phyloP scores from a whole-genome alignment of 2,888 invertebrate genomes.

The Dysmachus trigonus region DNA sequence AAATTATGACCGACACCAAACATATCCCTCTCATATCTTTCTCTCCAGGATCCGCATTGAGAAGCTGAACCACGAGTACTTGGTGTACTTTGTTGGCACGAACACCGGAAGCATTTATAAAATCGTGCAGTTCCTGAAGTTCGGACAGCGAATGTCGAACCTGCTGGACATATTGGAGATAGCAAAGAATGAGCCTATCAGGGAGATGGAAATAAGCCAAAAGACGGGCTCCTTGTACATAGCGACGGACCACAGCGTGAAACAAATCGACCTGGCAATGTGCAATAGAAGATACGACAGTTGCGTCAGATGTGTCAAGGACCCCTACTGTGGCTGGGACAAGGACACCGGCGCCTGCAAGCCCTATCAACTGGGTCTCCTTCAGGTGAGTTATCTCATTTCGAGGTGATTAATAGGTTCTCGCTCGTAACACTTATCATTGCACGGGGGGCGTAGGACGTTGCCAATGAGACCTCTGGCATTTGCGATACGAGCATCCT shows the following conservation, averaged over 20 bases:
- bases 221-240: constrained; percentile 89
- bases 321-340: constrained; percentile 98
- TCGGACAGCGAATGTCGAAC: constrained; percentile 84
- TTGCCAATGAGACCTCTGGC: constrained; percentile 88
- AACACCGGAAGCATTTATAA: constrained; percentile 89
- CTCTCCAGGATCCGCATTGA: constrained; percentile 63
- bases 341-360: constrained; percentile 86
- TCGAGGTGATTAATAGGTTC: constrained; percentile 38
- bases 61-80: constrained; percentile 73
- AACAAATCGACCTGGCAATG: constrained; percentile 89
- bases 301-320: constrained; percentile 90
- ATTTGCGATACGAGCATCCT: constrained; percentile 90
- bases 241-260: constrained; percentile 85
- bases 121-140: constrained; percentile 88
- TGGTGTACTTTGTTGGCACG: constrained; percentile 91
- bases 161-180: constrained; percentile 91
- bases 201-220: constrained; percentile 86
- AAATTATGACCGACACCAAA: not conserved
- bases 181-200: constrained; percentile 87
- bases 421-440: constrained; percentile 39
- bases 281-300: constrained; percentile 91
- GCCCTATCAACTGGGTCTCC: constrained; percentile 84
- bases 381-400: constrained; percentile 56
- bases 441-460: constrained; percentile 79
- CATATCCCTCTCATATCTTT: not conserved